Conservation (phyloP, 2,888 invertebrate species). For the Torymus auratus region DNA sequence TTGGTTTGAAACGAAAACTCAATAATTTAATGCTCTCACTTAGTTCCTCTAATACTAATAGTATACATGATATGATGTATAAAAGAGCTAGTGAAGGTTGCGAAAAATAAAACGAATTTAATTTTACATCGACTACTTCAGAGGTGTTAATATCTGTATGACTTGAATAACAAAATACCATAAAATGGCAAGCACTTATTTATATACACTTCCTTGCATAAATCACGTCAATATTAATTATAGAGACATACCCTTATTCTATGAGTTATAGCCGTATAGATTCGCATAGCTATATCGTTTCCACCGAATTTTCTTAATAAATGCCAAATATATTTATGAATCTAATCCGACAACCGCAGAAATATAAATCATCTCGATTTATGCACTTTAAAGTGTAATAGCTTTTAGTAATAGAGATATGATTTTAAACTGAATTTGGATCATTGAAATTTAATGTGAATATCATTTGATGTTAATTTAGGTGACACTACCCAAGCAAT, state of each 20-base stretch:
- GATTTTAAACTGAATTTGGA: slow-evolving; percentile 40
- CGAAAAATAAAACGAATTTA: too few relatives aligned
- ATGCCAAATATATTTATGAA: slow-evolving; percentile 28
- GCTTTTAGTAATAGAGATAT: slow-evolving; percentile 39
- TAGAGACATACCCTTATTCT: neutral
- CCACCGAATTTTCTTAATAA: slow-evolving; percentile 25
- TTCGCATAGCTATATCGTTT: slow-evolving; percentile 1
- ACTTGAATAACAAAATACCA: too few relatives aligned
- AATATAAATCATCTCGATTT: slow-evolving; percentile 44
- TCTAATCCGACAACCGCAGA: slow-evolving; percentile 2
- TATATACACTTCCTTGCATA: too few relatives aligned
- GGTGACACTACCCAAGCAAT: neutral
- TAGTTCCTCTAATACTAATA: too few relatives aligned
- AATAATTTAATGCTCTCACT: too few relatives aligned
- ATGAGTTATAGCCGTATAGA: slow-evolving; percentile 8
- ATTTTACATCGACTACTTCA: too few relatives aligned
- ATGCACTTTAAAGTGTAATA: slow-evolving; percentile 25
- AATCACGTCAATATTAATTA: neutral
- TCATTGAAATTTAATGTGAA: slow-evolving; percentile 44
- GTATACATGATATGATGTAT: too few relatives aligned
- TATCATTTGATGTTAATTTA: slow-evolving; percentile 16
- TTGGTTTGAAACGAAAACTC: too few relatives aligned
- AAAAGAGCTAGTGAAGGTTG: too few relatives aligned
- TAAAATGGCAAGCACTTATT: neutral
- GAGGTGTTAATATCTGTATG: too few relatives aligned